Evolutionary conservation across 1,140 invertebrate species (phyloP).

Genomic region (Dolichoris vasculosae): DNA sequence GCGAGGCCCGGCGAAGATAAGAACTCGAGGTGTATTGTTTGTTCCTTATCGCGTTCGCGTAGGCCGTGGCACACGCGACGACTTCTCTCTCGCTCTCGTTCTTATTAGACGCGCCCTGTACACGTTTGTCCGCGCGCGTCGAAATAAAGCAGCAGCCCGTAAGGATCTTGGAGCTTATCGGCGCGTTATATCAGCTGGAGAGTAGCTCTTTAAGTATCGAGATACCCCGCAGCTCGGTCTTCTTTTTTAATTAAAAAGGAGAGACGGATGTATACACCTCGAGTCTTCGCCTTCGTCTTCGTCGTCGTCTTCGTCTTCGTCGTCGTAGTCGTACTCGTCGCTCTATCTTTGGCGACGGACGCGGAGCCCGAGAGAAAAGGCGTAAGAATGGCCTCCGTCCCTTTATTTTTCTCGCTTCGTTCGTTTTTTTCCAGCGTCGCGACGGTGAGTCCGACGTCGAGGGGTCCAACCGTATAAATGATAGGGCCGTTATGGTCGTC

Average conservation of each 20-base stretch:
- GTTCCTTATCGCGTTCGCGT: background rate
- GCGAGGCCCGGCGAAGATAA: background rate
- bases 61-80: background rate
- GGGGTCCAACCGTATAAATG: conserved; percentile 48
- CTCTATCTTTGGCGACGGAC: conserved; percentile 2
- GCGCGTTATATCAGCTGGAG: conserved; percentile 38
- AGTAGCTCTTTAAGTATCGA: conserved; percentile 45
- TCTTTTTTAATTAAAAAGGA: conserved; percentile 44
- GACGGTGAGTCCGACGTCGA: background rate
- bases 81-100: background rate
- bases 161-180: conserved; percentile 7
- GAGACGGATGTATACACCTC: background rate
- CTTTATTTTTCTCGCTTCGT: background rate
- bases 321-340: background rate
- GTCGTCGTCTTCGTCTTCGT: background rate
- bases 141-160: conserved; percentile 1
- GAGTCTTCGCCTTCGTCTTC: background rate
- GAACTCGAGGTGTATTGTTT: background rate
- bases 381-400: background rate
- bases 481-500: conserved; percentile 54
- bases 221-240: conserved; percentile 28
- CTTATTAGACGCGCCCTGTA: background rate
- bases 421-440: background rate
- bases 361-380: background rate
- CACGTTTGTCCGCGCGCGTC: background rate